Percentiles rank a stretch among this genome's conserved stretches.
These are phyloP conservation scores for Mus minutoides DNA, from an alignment of 2,797 vertebrate species.

Conservation along the genomic window DNA sequence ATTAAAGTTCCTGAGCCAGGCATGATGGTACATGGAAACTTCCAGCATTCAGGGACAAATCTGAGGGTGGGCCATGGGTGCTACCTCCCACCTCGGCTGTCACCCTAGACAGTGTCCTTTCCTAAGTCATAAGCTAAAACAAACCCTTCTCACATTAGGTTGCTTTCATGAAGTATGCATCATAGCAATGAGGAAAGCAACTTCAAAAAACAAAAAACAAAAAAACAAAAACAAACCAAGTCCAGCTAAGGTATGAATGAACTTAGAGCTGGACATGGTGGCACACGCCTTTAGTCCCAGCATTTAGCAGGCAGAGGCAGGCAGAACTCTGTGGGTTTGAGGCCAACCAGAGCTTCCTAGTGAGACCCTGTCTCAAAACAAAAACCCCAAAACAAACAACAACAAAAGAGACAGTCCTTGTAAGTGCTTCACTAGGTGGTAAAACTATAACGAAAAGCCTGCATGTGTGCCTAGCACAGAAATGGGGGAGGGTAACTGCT, in stretches of 20 bases:
- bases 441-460: conserved; percentile 13
- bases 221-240: not conserved
- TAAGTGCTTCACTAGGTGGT: not conserved
- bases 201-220: not conserved
- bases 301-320: not conserved
- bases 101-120: not conserved
- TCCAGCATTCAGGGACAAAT: not conserved
- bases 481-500: not conserved
- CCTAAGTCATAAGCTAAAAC: not conserved
- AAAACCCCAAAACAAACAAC: not conserved
- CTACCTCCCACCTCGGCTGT: not conserved
- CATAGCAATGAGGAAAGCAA: not conserved
- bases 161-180: not conserved
- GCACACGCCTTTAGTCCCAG: not conserved
- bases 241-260: not conserved
- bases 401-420: not conserved
- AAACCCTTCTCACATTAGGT: not conserved
- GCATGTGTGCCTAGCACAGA: not conserved
- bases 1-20: not conserved
- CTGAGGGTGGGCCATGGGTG: not conserved
- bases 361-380: not conserved
- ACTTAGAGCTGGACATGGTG: not conserved
- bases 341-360: not conserved
- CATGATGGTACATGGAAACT: not conserved
- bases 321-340: not conserved